A percentile compares a stretch with the other conserved stretches of the same genome.
phyloP scores from a whole-genome alignment of 2,888 invertebrate genomes.

The Celastrina argiolus region DNA sequence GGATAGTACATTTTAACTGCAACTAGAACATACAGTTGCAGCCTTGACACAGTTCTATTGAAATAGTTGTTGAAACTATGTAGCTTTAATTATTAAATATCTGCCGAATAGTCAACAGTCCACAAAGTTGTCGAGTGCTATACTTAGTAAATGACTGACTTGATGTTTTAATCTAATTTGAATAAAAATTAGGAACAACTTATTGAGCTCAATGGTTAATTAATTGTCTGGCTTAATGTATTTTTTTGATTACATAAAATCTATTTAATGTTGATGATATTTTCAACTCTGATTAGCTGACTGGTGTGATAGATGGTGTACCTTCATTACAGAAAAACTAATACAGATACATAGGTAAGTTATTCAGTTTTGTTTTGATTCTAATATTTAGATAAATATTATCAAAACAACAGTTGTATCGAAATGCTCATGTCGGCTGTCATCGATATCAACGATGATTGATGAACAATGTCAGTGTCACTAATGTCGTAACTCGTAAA shows the following conservation, averaged over 20 bases:
- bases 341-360: too few relatives aligned
- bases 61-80: slow-evolving; percentile 1
- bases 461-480: too few relatives aligned
- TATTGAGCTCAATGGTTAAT: neutral
- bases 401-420: neutral
- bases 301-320: neutral
- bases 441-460: too few relatives aligned
- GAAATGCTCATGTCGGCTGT: neutral
- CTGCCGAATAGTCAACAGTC: neutral
- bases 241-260: neutral
- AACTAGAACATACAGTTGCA: slow-evolving; percentile 8
- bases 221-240: neutral
- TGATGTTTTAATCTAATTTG: neutral
- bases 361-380: too few relatives aligned
- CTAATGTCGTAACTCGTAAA: neutral
- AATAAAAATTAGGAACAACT: neutral
- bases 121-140: neutral
- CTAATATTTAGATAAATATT: neutral
- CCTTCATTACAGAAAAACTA: too few relatives aligned
- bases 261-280: neutral
- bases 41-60: slow-evolving; percentile 12
- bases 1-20: slow-evolving; percentile 18
- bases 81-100: neutral
- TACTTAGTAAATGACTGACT: neutral
- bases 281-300: too few relatives aligned